Evolutionary conservation across 1,140 invertebrate species (phyloP).

Genomic region (Arctopsyche grandis): DNA sequence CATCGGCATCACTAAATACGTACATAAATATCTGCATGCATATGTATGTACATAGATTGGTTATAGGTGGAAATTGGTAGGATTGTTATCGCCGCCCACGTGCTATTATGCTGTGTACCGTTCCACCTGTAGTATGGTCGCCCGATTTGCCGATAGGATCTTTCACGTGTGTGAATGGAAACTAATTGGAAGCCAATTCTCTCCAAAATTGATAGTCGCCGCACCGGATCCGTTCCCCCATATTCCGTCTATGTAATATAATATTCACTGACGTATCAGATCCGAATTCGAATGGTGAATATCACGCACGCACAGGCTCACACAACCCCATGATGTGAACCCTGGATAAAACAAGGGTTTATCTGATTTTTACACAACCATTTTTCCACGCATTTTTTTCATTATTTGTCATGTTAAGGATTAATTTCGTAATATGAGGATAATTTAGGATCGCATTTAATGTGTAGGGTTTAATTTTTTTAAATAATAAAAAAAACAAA

Average conservation of each 20-base stretch:
- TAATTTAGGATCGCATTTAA: no score
- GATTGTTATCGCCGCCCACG: no score
- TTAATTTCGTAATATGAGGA: no score
- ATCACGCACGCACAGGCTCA: background rate
- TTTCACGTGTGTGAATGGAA: conserved; percentile 48
- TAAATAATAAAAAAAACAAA: no score
- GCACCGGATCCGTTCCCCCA: conserved; percentile 24
- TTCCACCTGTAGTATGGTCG: conserved; percentile 15
- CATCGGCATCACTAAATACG: background rate
- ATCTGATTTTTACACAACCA: no score
- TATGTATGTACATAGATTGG: background rate
- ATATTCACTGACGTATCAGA: conserved; percentile 34
- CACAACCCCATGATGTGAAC: background rate
- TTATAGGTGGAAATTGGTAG: no score
- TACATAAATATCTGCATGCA: background rate
- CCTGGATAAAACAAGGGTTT: no score
- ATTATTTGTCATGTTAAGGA: no score
- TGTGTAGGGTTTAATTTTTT: no score
- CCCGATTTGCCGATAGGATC: conserved; percentile 33
- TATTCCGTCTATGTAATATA: conserved; percentile 15
- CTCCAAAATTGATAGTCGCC: conserved; percentile 45
- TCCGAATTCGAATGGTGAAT: background rate
- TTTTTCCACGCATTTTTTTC: no score
- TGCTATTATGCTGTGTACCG: no score
- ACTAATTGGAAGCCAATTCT: conserved; percentile 51